Evolutionary conservation across 1,140 invertebrate genomes (phyloP), one percentile per base, ranked within the genome.

Genomic region (Drosophila hydei): DNA sequence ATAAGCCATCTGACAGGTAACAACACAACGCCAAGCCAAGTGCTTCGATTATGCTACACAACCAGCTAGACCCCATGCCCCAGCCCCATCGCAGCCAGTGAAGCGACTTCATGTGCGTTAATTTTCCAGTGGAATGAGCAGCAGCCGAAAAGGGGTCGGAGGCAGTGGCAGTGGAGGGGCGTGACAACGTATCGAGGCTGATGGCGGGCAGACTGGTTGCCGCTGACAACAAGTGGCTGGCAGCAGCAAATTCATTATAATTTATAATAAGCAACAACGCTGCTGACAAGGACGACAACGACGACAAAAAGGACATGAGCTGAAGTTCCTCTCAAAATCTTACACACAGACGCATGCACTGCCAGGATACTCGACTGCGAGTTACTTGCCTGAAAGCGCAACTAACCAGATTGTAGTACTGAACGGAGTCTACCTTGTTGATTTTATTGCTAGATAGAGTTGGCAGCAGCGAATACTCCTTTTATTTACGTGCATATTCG

Each of bases 161-260:
- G n/a, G n/a, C n/a, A n/a, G n/a, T n/a, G 45, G 51, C 33, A 18
- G 19, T 16, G 63, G 23, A 40, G 25, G 18, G 12, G 40, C 18
- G n/a, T 27, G 23, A 40, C 38, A n/a, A 9, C 18, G 19, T 21
- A 45, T 45, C 40, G 70, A 61, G 50, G 30, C 45, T 48, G 74
- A 30, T 11, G 38, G 54, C 21, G 52, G 54, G 23, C 23, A 18
- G 47, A 58, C 64, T 70, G 40, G 83, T 83, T 83, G 83, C 72
- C 79, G 77, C 69, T 88, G 79, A 88, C 83, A 88, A 88, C 83
- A 88, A 88, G 83, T 88, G 83, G 83, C 83, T 83, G 81, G 59
- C 67, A 72, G 61, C 61, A 83, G 78, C 72, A 88, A 89, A 88
- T 88, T 88, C 83, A 88, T 88, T 88, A 88, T 89, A 88, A 88